Percentiles rank a stretch among this genome's conserved stretches.
These are phyloP conservation scores for Erynnis tages DNA, from an alignment of 2,888 invertebrate species.

Conservation along the genomic window DNA sequence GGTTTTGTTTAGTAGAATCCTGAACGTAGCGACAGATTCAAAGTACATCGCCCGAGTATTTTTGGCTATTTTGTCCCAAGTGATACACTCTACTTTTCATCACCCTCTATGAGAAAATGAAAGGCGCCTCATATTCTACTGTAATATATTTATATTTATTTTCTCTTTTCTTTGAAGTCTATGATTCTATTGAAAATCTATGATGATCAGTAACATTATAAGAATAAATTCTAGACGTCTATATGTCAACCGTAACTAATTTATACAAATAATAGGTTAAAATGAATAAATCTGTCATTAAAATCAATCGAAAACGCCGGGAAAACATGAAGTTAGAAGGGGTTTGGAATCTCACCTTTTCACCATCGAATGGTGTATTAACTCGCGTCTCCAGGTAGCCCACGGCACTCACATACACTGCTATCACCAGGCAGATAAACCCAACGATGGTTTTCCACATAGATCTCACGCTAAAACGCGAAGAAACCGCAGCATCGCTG, in stretches of 20 bases:
- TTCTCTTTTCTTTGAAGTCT: no score
- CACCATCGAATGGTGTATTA: constrained; percentile 90
- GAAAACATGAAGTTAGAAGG: not conserved
- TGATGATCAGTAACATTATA: no score
- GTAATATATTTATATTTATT: no score
- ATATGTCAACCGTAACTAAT: not conserved
- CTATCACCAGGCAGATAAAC: constrained; percentile 84
- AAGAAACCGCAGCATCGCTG: constrained; percentile 45
- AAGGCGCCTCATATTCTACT: no score
- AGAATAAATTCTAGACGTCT: no score
- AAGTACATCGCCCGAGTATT: no score
- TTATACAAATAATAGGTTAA: not conserved
- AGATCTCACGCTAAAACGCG: constrained; percentile 49
- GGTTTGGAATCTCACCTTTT: constrained; percentile 81
- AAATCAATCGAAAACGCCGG: not conserved
- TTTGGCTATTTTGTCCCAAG: no score
- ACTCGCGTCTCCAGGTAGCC: constrained; percentile 94
- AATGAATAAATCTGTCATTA: not conserved
- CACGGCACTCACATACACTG: constrained; percentile 87
- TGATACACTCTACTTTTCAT: no score
- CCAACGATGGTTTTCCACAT: constrained; percentile 84
- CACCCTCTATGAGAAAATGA: no score
- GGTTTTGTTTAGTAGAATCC: no score
- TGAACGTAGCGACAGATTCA: no score
- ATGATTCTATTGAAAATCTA: no score